Base-by-base conservation (phyloP, 2,113 vertebrate genomes). In the Chamaea fasciata region DNA sequence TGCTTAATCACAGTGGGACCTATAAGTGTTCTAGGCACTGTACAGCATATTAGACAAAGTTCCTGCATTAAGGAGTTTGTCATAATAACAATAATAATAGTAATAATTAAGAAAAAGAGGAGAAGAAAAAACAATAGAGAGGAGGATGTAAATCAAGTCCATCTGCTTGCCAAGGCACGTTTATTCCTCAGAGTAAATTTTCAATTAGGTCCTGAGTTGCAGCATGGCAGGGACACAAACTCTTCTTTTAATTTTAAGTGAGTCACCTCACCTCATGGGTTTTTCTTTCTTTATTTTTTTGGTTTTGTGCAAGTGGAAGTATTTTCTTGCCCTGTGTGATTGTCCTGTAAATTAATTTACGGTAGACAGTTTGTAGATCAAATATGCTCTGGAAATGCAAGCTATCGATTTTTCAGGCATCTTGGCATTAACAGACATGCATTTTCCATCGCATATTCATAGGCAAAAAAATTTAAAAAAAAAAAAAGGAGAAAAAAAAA, bases 331-430 rank as follows among this genome's bases (percentile, higher is more conserved):
- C 47, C 71, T 60, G 11, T 78, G 47, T 60, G 27, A 44, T 88
- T 81, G 53, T 83, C n/a, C 59, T 90, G 33, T 56, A 83, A 78
- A 56, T 92, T 77, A 88, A 77, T 90, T 91, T 56, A 42, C 59
- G 52, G 39, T 18, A 69, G 71, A 41, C 11, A 33, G 47, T 81
- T 46, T 70, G 52, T 31, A 74, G 79, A 74, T 90, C 47, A 93
- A 33, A 71, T 68, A 57, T 4, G 3, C 52, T 86, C 13, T 80
- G 56, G 80, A 70, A 94, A 85, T 64, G 42, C 41, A 91, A 83
- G 47, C 46, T 88, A 89, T 60, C 19, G 35, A 91, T 95, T 97
- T 94, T 90, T 78, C 56, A 87, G 60, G 19, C 60, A 64, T 67
- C 39, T 65, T 5, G 0, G 12, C 55, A 22, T 80, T 93, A 80